Conservation (phyloP, 2,888 invertebrate genomes). For the Colostygia pectinataria region DNA sequence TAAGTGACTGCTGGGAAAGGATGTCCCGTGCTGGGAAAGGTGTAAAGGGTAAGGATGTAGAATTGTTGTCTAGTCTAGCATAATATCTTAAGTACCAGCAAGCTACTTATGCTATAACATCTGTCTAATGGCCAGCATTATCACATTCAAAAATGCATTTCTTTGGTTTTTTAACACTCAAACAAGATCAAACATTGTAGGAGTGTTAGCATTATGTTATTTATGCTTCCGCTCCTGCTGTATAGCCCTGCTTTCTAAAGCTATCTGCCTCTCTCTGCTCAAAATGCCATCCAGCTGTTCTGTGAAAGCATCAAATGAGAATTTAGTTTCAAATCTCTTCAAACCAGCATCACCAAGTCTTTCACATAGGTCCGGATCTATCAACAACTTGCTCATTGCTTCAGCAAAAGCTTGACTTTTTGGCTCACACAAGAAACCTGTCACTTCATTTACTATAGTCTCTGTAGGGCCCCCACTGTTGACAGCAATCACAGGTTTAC, state of each 20-base stretch:
- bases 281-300: slow-evolving; percentile 84
- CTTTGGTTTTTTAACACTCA: slow-evolving; percentile 61
- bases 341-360: slow-evolving; percentile 90
- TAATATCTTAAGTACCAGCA: neutral
- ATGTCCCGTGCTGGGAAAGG: too few species aligned
- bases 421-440: slow-evolving; percentile 91
- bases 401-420: slow-evolving; percentile 87
- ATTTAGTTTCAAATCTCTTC: slow-evolving; percentile 88
- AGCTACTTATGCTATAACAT: too few species aligned
- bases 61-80: too few species aligned
- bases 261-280: slow-evolving; percentile 68
- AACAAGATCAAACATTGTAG: slow-evolving; percentile 76
- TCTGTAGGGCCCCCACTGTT: slow-evolving; percentile 98
- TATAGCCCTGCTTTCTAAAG: slow-evolving; percentile 68
- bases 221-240: slow-evolving; percentile 68
- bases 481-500: slow-evolving; percentile 96
- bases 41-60: too few species aligned
- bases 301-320: slow-evolving; percentile 92
- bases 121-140: slow-evolving; percentile 8
- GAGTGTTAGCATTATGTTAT: slow-evolving; percentile 71
- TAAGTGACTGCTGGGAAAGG: too few species aligned
- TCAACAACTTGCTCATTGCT: slow-evolving; percentile 88
- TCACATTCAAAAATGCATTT: slow-evolving; percentile 20
- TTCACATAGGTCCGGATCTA: slow-evolving; percentile 82
- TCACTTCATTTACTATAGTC: slow-evolving; percentile 90